Evolutionary conservation across 2,888 invertebrate genomes (phyloP), one percentile per base, ranked within the genome.

Genomic region (Carcina quercana): DNA sequence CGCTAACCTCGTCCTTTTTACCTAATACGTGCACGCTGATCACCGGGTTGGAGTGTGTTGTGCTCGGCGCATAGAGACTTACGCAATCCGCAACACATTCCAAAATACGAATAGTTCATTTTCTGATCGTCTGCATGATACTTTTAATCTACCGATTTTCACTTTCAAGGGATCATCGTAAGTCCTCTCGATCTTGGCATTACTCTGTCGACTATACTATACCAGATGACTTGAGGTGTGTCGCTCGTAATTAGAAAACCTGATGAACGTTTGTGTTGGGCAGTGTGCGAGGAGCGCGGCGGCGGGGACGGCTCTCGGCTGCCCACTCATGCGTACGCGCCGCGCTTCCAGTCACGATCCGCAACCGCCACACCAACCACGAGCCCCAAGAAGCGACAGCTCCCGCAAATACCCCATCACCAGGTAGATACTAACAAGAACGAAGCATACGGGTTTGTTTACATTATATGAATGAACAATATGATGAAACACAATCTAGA

Each of bases 371-470:
- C 96, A 32, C 97, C 97, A 32, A 95, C 95, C 37, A 95, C 96
- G 40, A 96, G 96, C 47, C 96, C 97, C 31, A 97, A 97, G 85
- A 97, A 97, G 85, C 88, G 98, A 49, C 97, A 97, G 83, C 88
- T 98, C 62, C 98, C 98, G 48, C 95, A 96, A 83, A 96, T 97
- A 69, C 97, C 97, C 47, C 87, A 78, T 45, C 79, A 80, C n/a
- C n/a, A n/a, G n/a, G n/a, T n/a, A n/a, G n/a, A n/a, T n/a, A n/a
- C n/a, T n/a, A n/a, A n/a, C n/a, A n/a, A n/a, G n/a, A n/a, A n/a
- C n/a, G n/a, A n/a, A n/a, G n/a, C n/a, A n/a, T n/a, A n/a, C n/a
- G n/a, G n/a, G n/a, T n/a, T n/a, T n/a, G n/a, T n/a, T n/a, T n/a
- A n/a, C n/a, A n/a, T n/a, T n/a, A n/a, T n/a, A n/a, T n/a, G n/a